phyloP scores from a whole-genome alignment of 2,113 vertebrate genomes.

The Lontra canadensis region DNA sequence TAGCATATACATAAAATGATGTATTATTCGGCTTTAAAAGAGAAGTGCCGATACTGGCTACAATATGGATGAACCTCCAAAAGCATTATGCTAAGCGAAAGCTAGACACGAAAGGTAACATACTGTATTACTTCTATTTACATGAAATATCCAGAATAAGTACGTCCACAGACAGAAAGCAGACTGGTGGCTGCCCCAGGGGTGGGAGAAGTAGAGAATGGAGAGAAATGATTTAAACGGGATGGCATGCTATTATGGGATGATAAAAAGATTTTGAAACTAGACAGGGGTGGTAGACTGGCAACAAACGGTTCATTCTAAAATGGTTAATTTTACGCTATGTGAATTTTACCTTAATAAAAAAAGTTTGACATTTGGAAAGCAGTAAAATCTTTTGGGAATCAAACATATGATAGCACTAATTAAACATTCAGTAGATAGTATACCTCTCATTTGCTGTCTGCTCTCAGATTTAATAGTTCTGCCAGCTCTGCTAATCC shows the following conservation, averaged over 20 bases:
- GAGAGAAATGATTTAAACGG: not conserved
- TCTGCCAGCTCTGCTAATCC: not conserved
- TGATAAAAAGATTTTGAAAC: not conserved
- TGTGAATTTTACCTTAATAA: not conserved
- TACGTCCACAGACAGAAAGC: not conserved
- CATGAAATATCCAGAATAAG: not conserved
- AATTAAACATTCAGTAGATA: not conserved
- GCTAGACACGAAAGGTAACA: not conserved
- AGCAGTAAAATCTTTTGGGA: not conserved
- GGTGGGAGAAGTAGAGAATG: not conserved
- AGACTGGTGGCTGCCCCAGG: not conserved
- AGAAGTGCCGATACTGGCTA: not conserved
- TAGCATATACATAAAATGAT: not conserved
- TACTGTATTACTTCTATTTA: not conserved
- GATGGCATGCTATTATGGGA: not conserved
- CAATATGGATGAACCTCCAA: not conserved
- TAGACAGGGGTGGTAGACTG: not conserved
- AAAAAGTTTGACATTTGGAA: not conserved
- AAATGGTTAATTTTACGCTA: not conserved
- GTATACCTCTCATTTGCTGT: not conserved
- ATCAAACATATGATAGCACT: not conserved
- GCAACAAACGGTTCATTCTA: not conserved
- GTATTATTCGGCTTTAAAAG: not conserved
- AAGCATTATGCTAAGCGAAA: not conserved
- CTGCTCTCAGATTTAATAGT: not conserved